Percentiles rank a stretch among this genome's conserved stretches.
phyloP scores from a whole-genome alignment of 92 coral and sea anemone species.

The Paramuricea clavata region DNA sequence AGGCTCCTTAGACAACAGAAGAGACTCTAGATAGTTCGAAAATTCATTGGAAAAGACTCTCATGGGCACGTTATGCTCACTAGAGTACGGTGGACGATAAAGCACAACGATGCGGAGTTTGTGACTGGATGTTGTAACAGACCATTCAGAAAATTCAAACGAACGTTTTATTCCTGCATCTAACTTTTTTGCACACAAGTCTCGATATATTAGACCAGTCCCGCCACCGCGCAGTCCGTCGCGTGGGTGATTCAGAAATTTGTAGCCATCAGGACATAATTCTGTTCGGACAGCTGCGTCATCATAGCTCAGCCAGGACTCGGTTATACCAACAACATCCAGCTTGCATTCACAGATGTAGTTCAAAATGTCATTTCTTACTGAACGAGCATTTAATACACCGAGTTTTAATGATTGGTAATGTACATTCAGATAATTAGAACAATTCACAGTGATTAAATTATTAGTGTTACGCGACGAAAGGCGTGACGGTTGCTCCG shows the following conservation, averaged over 20 bases:
- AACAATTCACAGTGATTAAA: conserved; percentile 1
- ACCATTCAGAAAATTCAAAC: conserved; percentile 27
- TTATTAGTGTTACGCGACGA: conserved; percentile 12
- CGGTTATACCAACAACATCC: conserved; percentile 49
- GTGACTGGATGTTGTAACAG: conserved; percentile 5
- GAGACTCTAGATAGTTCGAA: conserved; percentile 48
- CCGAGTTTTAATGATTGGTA: conserved; percentile 34
- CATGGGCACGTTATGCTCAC: conserved; percentile 47
- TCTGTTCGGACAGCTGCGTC: conserved; percentile 48
- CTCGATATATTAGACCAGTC: conserved; percentile 55
- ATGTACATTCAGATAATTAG: not conserved
- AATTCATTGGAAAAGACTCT: conserved; percentile 63
- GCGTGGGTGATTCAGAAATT: not conserved
- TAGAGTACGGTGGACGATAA: conserved; percentile 68
- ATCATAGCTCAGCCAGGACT: conserved; percentile 40
- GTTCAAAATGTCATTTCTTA: conserved; percentile 47
- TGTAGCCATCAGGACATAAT: conserved; percentile 53
- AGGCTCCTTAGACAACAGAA: conserved; percentile 61
- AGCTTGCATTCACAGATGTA: conserved; percentile 47
- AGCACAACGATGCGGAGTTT: conserved; percentile 31
- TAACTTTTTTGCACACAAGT: conserved; percentile 13
- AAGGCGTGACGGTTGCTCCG: conserved; percentile 5
- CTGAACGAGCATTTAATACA: conserved; percentile 18
- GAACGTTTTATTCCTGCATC: conserved; percentile 23
- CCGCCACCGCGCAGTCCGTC: conserved; percentile 62